Evolutionary conservation across 2,888 invertebrate genomes (phyloP).

Genomic region (Lymantria monacha): DNA sequence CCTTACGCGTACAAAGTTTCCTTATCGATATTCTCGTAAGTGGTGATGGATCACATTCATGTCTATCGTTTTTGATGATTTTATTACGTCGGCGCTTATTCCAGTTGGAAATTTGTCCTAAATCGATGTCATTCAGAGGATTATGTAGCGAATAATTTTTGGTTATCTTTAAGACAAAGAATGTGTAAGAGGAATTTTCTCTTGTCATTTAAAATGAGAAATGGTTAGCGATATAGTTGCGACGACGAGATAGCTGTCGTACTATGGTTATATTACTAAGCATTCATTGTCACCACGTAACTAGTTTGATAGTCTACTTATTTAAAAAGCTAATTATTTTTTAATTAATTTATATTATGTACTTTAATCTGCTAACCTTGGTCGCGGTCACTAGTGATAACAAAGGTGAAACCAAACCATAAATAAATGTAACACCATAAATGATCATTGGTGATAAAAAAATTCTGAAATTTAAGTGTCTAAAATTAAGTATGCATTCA

Average conservation of each 20-base stretch:
- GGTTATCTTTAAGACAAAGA: conserved; percentile 10
- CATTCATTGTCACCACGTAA: conserved; percentile 66
- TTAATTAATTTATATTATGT: too few relatives aligned
- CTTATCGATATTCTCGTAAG: conserved; percentile 36
- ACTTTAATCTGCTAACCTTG: too few relatives aligned
- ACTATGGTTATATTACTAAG: conserved; percentile 71
- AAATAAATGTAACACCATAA: too few relatives aligned
- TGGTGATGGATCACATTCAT: conserved; percentile 32
- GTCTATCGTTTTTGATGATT: conserved; percentile 26
- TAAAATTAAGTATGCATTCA: too few relatives aligned
- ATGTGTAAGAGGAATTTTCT: conserved; percentile 47
- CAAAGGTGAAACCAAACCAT: too few relatives aligned
- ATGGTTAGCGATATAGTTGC: conserved; percentile 67
- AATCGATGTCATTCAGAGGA: conserved; percentile 25
- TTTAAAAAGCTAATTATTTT: too few relatives aligned
- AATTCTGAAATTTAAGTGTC: too few relatives aligned
- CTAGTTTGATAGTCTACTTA: too few relatives aligned
- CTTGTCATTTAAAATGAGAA: conserved; percentile 73
- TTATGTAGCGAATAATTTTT: conserved; percentile 17
- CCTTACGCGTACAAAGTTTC: conserved; percentile 45
- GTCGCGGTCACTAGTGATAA: too few relatives aligned
- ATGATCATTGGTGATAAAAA: too few relatives aligned
- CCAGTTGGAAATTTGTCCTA: conserved; percentile 15
- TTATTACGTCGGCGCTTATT: conserved; percentile 26
- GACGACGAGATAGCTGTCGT: conserved; percentile 70